Conservation (phyloP, 2,888 invertebrate genomes). For the Heliconius cydno region DNA sequence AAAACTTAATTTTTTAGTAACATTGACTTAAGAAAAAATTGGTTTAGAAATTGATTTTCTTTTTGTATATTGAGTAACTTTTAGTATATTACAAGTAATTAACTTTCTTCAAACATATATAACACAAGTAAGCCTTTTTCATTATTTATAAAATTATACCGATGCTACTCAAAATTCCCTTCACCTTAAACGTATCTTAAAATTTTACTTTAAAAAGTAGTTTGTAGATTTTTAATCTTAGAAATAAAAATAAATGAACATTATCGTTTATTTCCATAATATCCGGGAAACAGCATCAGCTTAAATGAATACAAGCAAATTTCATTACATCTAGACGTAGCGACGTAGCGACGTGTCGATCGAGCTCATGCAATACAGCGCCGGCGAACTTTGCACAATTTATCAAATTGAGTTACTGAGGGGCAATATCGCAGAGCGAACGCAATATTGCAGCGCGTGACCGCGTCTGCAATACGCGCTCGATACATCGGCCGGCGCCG, state of each 20-base stretch:
- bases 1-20: neutral
- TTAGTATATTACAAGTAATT: no score
- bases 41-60: neutral
- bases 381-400: slow-evolving; percentile 80
- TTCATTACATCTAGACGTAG: slow-evolving; percentile 53
- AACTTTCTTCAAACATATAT: no score
- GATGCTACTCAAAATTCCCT: no score
- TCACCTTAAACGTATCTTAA: no score
- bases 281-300: slow-evolving; percentile 12
- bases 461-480: slow-evolving; percentile 84
- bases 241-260: neutral
- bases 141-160: no score
- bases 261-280: neutral
- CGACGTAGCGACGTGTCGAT: slow-evolving; percentile 61
- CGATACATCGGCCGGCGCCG: slow-evolving; percentile 83
- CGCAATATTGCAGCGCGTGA: slow-evolving; percentile 84
- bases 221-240: no score
- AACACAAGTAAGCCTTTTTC: no score
- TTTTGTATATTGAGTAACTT: no score
- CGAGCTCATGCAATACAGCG: slow-evolving; percentile 67
- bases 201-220: no score
- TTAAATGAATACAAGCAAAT: slow-evolving; percentile 45
- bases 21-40: neutral
- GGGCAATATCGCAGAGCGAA: slow-evolving; percentile 82
- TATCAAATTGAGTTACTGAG: slow-evolving; percentile 83